These are phyloP conservation scores for Struthidea cinerea DNA, from an alignment of 2,113 vertebrate species.

Conservation along the genomic window DNA sequence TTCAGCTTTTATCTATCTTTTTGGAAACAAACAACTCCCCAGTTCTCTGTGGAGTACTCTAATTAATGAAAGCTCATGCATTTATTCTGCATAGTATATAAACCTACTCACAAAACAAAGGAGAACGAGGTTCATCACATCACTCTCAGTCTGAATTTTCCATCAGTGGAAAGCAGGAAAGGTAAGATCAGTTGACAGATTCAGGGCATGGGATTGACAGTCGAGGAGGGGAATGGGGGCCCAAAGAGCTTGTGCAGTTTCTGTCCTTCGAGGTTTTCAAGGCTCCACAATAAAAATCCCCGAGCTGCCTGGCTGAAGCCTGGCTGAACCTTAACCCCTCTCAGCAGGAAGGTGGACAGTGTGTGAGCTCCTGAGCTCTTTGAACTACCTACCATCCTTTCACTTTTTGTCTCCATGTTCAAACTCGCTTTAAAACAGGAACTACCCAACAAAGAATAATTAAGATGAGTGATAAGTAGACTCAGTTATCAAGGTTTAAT, in stretches of 20 bases:
- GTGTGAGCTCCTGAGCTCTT: not conserved
- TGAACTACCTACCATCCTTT: accelerated
- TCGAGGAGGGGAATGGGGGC: not conserved
- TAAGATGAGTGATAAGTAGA: not conserved
- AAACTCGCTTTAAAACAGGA: not conserved
- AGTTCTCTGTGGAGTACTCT: conserved; percentile 15
- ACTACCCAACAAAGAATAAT: not conserved
- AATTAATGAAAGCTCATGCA: conserved; percentile 52
- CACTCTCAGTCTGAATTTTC: conserved; percentile 3
- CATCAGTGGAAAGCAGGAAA: not conserved
- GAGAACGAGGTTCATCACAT: conserved; percentile 27
- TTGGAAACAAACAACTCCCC: conserved; percentile 23
- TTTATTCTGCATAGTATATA: conserved; percentile 30
- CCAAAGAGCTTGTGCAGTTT: not conserved
- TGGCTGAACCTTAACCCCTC: not conserved
- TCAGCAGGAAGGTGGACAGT: not conserved
- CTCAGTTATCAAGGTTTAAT: not conserved
- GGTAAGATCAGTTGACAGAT: not conserved
- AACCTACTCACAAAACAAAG: conserved; percentile 19
- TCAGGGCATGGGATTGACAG: not conserved
- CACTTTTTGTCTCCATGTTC: not conserved
- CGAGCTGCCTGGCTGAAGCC: not conserved
- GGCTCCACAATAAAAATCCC: not conserved
- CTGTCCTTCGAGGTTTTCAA: not conserved
- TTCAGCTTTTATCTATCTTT: conserved; percentile 22